Base-by-base conservation (phyloP, 2,113 vertebrate genomes). In the Origma solitaria region DNA sequence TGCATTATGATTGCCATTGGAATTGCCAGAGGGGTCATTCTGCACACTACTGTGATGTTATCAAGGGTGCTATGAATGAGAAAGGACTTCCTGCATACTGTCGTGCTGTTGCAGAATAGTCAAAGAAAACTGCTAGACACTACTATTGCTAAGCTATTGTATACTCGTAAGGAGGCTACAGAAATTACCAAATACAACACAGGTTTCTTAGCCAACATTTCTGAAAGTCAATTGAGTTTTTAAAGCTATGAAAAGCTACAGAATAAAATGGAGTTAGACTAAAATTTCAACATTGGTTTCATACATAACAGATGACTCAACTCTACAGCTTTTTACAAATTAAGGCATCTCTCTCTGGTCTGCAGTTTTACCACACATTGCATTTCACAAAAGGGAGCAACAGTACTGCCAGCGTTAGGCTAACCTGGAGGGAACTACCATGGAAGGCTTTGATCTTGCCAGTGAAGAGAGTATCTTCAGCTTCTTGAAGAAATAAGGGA, bases 51-150 rank as follows among this genome's bases (percentile, higher is more conserved):
- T 60, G 38, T 4, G n/a, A 44, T 20, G 22, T 14, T 53, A 73
- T 37, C 18, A 15, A 53, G 17, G n/a, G 57, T 28, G 61, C 68
- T 45, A 2, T 10, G 38, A 58, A 38, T 3, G 23, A 23, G 42
- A 47, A 64, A 53, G 28, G 14, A 8, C 25, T 37, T 66, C 25
- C 47, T 37, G 33, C 61, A 57, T 31, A 57, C 17, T 0, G 0
- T 2, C 18, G 19, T 0, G 4, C 25, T 35, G 13, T 1, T 47
- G 22, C 6, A 1, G n/a, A 57, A 49, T 3, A 45, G 15, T 23
- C n/a, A 37, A 49, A 76, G 44, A 7, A 78, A 86, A 45, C 27
- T 37, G 51, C 33, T 68, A 20, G 61, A 50, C 3, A 3, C 19
- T 4, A 4, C 24, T 24, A 5, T 18, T n/a, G 31, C 66, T 50